Evolutionary conservation across 2,113 vertebrate species (phyloP).

Genomic region (Calyptomena viridis): DNA sequence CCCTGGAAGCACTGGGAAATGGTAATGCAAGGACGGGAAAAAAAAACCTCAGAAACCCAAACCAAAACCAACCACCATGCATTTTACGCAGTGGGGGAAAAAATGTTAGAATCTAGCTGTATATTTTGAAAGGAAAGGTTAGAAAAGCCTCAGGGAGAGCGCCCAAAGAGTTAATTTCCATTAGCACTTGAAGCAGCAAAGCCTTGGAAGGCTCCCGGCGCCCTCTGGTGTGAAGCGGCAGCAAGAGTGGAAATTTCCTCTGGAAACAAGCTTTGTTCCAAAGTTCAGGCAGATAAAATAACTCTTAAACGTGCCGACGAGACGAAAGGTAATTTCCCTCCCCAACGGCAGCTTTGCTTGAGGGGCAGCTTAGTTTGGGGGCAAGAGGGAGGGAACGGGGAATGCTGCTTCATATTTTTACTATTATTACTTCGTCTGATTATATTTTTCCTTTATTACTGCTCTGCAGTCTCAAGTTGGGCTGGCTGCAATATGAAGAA

Average conservation of each 20-base stretch:
- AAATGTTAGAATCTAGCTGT: background rate
- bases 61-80: background rate
- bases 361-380: background rate
- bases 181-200: background rate
- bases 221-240: constrained; percentile 40
- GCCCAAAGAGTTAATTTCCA: constrained; percentile 2
- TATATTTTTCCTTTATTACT: background rate
- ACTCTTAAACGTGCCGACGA: background rate
- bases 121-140: background rate
- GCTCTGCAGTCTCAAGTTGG: background rate
- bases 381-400: background rate
- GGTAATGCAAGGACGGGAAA: fast-evolving
- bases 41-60: background rate
- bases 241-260: constrained; percentile 52
- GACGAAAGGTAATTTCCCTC: background rate
- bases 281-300: background rate
- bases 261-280: background rate
- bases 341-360: background rate
- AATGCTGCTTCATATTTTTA: background rate
- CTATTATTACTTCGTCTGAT: background rate
- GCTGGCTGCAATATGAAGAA: background rate
- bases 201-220: background rate
- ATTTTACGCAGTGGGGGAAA: background rate
- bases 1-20: background rate
- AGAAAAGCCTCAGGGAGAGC: background rate